These are phyloP conservation scores for Drosophila infuscata DNA, from an alignment of 2,888 invertebrate species.

Conservation along the genomic window DNA sequence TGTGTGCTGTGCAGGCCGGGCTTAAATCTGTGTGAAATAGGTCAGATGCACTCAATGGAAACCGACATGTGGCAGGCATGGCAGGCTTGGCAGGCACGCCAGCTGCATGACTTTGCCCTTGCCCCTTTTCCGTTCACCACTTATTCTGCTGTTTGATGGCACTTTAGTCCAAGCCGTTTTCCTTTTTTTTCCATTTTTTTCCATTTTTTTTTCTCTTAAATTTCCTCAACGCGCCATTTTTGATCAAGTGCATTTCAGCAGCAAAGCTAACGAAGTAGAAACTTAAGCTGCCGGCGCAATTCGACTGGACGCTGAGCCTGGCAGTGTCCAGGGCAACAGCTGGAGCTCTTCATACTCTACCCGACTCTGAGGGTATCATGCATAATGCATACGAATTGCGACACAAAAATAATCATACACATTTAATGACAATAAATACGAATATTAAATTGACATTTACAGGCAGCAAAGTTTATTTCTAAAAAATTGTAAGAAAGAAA, in stretches of 20 bases:
- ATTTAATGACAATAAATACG: background rate
- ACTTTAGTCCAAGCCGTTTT: slow-evolving; percentile 42
- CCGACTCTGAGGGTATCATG: background rate
- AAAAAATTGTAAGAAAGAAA: background rate
- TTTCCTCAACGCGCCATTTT: slow-evolving; percentile 64
- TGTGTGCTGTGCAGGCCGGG: slow-evolving; percentile 15
- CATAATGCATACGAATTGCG: background rate
- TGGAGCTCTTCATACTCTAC: slow-evolving; percentile 9
- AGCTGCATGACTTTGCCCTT: slow-evolving; percentile 35
- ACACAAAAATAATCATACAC: background rate
- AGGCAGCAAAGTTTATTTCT: background rate
- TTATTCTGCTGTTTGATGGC: slow-evolving; percentile 45
- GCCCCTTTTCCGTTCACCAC: slow-evolving; percentile 11
- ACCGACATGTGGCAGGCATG: slow-evolving; percentile 65
- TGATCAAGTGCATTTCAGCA: slow-evolving; percentile 74
- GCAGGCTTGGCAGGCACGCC: slow-evolving; percentile 47
- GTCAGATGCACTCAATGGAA: slow-evolving; percentile 72
- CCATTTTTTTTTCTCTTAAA: slow-evolving; percentile 10
- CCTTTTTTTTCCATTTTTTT: background rate
- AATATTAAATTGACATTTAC: background rate
- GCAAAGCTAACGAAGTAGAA: slow-evolving; percentile 72
- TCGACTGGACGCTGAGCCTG: slow-evolving; percentile 12
- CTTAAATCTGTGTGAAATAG: slow-evolving; percentile 65
- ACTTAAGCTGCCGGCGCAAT: slow-evolving; percentile 57
- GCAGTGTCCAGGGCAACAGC: slow-evolving; percentile 25